Conservation (phyloP, 2,113 vertebrate species). For the Ceuthmochares aereus region DNA sequence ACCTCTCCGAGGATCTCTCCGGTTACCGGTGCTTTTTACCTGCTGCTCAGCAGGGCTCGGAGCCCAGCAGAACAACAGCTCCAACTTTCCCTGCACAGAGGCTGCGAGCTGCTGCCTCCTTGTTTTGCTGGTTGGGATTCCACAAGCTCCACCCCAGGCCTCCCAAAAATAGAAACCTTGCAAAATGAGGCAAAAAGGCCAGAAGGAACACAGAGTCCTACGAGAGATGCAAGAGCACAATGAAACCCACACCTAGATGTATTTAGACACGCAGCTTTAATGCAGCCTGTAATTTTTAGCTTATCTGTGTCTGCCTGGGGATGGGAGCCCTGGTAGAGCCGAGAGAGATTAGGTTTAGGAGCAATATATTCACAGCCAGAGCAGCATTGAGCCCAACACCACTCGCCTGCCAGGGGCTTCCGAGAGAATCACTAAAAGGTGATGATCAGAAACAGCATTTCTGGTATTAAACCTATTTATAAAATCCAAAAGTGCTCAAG, state of each 20-base stretch:
- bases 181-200: conserved; percentile 68
- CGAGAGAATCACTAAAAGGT: not conserved
- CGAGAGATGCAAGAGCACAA: conserved; percentile 18
- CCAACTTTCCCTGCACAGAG: not conserved
- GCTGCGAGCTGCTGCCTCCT: conserved; percentile 24
- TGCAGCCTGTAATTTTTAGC: conserved; percentile 26
- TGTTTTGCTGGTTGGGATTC: conserved; percentile 40
- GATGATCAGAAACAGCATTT: rapidly evolving
- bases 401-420: not conserved
- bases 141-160: conserved; percentile 30
- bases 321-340: conserved; percentile 1
- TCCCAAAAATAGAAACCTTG: conserved; percentile 71
- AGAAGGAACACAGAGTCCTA: conserved; percentile 50
- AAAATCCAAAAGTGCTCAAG: not conserved
- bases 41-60: not conserved
- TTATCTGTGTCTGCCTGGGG: conserved; percentile 23
- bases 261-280: not conserved
- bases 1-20: not conserved
- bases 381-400: not conserved
- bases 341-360: not conserved
- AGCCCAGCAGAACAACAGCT: not conserved
- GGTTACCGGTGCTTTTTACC: not conserved
- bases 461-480: not conserved
- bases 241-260: conserved; percentile 33
- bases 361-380: not conserved